Conservation (phyloP, 2,797 vertebrate species). For the Rhynchotus rufescens region DNA sequence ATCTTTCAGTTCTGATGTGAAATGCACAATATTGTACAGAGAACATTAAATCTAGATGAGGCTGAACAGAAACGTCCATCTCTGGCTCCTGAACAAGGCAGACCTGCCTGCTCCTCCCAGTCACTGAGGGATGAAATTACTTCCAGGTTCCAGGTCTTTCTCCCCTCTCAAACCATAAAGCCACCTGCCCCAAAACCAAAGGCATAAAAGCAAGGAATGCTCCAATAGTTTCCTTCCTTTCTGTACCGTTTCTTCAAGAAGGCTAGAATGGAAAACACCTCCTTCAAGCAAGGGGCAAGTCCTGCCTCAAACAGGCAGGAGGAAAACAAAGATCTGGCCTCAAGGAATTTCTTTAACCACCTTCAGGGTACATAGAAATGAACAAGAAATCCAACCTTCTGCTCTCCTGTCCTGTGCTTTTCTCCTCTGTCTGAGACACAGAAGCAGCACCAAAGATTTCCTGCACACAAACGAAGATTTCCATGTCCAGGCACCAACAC, state of each 20-base stretch:
- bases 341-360: background rate
- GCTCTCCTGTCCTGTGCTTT: background rate
- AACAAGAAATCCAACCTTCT: background rate
- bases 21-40: background rate
- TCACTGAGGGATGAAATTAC: background rate
- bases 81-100: background rate
- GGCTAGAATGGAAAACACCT: background rate
- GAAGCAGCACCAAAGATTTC: background rate
- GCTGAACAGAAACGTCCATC: background rate
- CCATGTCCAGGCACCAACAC: background rate
- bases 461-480: background rate
- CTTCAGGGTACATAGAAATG: background rate
- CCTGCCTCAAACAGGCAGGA: background rate
- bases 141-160: background rate
- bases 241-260: background rate
- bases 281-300: background rate
- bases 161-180: background rate
- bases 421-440: background rate
- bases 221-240: background rate
- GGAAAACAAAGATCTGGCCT: background rate
- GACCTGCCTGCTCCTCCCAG: background rate
- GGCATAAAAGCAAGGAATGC: background rate
- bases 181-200: background rate
- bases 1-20: background rate
- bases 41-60: background rate